These are phyloP conservation scores for Nycteola revayana DNA, from an alignment of 2,888 invertebrate species.

Conservation along the genomic window DNA sequence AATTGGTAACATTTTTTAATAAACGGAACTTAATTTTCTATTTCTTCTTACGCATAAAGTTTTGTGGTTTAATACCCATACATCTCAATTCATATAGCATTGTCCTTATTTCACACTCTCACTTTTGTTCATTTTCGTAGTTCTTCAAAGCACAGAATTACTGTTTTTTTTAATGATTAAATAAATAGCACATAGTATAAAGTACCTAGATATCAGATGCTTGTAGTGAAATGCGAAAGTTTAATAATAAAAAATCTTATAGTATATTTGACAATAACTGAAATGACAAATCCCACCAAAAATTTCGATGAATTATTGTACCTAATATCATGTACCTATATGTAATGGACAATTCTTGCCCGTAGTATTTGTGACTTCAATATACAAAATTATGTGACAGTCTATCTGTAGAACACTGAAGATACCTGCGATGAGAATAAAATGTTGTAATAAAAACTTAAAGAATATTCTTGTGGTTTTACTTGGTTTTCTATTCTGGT, in stretches of 20 bases:
- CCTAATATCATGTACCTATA: too few species aligned
- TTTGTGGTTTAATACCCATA: too few species aligned
- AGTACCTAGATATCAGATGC: conserved; percentile 34
- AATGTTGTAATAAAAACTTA: conserved; percentile 55
- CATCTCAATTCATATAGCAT: too few species aligned
- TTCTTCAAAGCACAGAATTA: conserved; percentile 38
- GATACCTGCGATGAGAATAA: conserved; percentile 31
- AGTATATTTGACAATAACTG: conserved; percentile 53
- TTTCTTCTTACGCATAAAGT: too few species aligned
- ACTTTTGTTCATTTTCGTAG: too few species aligned
- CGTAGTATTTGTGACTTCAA: conserved; percentile 32
- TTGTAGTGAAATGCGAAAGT: conserved; percentile 40
- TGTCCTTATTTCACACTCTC: too few species aligned
- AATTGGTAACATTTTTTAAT: too few species aligned
- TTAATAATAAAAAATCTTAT: conserved; percentile 18
- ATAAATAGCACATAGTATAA: conserved; percentile 37
- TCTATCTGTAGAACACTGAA: conserved; percentile 39
- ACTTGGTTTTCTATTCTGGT: background rate
- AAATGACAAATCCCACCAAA: conserved; percentile 51
- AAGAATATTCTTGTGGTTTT: conserved; percentile 13
- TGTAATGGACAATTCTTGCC: conserved; percentile 51
- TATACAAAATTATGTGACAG: conserved; percentile 20
- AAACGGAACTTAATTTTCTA: too few species aligned
- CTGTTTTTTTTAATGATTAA: conserved; percentile 29
- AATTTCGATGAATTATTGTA: conserved; percentile 27